Evolutionary conservation across 2,888 invertebrate species (phyloP).

Genomic region (Mycogona germanica): DNA sequence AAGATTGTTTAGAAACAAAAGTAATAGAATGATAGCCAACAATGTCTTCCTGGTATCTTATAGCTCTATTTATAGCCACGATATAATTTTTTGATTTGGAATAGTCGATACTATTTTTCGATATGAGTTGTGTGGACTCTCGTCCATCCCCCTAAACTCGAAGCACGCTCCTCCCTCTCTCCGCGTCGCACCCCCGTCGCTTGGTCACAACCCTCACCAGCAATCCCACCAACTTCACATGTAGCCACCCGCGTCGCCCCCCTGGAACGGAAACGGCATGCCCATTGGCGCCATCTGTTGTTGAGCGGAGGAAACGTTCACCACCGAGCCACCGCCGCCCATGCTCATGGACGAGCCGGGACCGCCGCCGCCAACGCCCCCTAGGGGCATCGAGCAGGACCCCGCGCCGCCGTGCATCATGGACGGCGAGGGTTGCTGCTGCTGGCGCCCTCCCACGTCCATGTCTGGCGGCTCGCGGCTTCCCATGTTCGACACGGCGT

Average conservation of each 20-base stretch:
- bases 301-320: neutral
- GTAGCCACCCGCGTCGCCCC: constrained; percentile 11
- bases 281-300: constrained; percentile 11
- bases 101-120: too few relatives aligned
- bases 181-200: too few relatives aligned
- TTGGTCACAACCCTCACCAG: too few relatives aligned
- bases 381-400: neutral
- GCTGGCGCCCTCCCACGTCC: neutral
- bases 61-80: too few relatives aligned
- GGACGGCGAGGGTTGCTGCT: neutral
- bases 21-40: too few relatives aligned
- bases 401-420: neutral
- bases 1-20: too few relatives aligned
- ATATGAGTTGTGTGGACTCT: too few relatives aligned
- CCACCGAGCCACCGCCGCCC: neutral
- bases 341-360: neutral
- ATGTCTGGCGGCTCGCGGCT: neutral
- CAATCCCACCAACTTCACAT: constrained; percentile 5
- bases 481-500: neutral
- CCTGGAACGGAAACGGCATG: constrained; percentile 13
- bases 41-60: too few relatives aligned
- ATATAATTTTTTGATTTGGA: too few relatives aligned
- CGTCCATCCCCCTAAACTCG: too few relatives aligned
- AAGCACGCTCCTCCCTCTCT: too few relatives aligned
- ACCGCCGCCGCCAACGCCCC: neutral